A percentile compares a stretch with the other conserved stretches of the same genome.
Evolutionary conservation across 2,888 invertebrate species (phyloP).

Genomic region (Xanthia icteritia): DNA sequence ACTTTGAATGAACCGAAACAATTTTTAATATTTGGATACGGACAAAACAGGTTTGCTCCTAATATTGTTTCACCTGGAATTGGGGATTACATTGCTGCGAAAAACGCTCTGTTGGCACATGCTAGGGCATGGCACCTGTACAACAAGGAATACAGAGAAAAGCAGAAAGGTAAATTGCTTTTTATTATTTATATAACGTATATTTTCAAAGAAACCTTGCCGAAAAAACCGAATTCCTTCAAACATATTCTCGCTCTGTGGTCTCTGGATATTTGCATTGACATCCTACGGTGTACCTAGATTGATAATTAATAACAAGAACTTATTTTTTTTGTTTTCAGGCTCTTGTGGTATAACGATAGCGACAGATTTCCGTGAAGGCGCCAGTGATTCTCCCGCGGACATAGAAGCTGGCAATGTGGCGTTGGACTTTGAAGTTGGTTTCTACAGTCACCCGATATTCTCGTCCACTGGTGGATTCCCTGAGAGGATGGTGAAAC

Average conservation of each 20-base stretch:
- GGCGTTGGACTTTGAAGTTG: slow-evolving; percentile 80
- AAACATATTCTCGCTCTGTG: no score
- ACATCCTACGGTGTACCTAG: no score
- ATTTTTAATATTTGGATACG: slow-evolving; percentile 86
- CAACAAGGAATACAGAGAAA: slow-evolving; percentile 78
- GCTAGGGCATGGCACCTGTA: slow-evolving; percentile 87
- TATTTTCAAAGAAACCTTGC: not conserved
- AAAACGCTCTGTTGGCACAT: slow-evolving; percentile 90
- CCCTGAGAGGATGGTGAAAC: slow-evolving; percentile 82
- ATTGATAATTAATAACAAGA: not conserved
- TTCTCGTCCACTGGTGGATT: slow-evolving; percentile 86
- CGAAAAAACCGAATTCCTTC: not conserved
- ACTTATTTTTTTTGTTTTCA: slow-evolving; percentile 47
- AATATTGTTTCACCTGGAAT: slow-evolving; percentile 83
- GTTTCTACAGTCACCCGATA: slow-evolving; percentile 87
- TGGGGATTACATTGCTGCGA: slow-evolving; percentile 88
- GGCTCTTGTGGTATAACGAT: slow-evolving; percentile 81
- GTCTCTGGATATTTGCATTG: not conserved
- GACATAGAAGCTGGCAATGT: slow-evolving; percentile 77
- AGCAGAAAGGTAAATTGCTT: slow-evolving; percentile 76
- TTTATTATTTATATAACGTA: not conserved
- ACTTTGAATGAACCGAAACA: slow-evolving; percentile 91
- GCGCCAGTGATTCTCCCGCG: slow-evolving; percentile 72
- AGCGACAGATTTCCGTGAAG: slow-evolving; percentile 80
- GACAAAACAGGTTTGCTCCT: slow-evolving; percentile 78